Conservation (phyloP, 2,113 vertebrate genomes). For the Crotalus helleri region DNA sequence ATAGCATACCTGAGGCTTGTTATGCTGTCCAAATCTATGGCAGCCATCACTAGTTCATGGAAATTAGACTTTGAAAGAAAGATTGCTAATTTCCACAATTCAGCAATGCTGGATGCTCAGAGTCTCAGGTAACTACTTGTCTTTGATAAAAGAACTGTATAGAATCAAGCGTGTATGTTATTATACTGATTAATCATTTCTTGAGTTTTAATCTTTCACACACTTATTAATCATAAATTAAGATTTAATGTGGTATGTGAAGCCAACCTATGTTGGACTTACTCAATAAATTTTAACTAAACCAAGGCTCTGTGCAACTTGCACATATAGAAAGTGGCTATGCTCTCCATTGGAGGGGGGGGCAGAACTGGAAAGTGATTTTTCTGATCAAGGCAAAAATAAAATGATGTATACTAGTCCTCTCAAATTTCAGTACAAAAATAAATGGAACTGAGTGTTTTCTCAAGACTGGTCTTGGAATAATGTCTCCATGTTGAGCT, state of each 20-base stretch:
- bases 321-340: neutral
- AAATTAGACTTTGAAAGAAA: neutral
- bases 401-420: neutral
- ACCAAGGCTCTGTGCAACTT: neutral
- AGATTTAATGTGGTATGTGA: neutral
- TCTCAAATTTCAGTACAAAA: neutral
- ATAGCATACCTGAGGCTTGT: neutral
- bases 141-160: neutral
- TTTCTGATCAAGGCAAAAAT: neutral
- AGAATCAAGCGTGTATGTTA: neutral
- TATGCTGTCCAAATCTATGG: neutral
- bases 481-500: neutral
- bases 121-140: neutral
- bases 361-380: neutral
- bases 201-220: neutral
- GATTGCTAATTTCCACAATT: neutral
- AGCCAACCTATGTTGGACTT: neutral
- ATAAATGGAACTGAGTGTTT: neutral
- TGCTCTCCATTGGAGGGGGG: neutral
- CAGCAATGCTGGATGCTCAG: neutral
- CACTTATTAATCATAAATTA: neutral
- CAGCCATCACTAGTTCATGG: neutral
- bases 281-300: neutral
- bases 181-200: neutral
- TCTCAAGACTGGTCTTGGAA: neutral